Conservation (phyloP, 2,113 vertebrate genomes). For the Mesoclemmys tuberculata region DNA sequence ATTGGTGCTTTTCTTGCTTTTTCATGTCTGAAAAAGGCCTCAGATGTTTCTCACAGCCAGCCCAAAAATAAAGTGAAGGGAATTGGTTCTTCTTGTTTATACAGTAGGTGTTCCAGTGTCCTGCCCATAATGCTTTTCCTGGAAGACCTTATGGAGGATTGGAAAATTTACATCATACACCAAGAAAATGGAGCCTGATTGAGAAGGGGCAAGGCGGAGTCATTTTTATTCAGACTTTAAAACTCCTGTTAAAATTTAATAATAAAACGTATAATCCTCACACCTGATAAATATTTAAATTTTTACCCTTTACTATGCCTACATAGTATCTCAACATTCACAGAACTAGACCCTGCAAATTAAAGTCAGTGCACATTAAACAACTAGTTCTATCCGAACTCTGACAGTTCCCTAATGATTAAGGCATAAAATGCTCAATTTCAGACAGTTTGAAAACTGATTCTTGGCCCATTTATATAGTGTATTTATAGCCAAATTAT, state of each 20-base stretch:
- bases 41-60: background rate
- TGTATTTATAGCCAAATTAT: too few species aligned
- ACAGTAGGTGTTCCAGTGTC: background rate
- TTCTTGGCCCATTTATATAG: too few species aligned
- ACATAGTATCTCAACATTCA: background rate
- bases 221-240: background rate
- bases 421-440: too few species aligned
- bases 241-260: too few species aligned
- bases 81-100: background rate
- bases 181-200: background rate
- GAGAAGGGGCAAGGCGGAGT: background rate
- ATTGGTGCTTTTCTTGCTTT: background rate
- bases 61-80: background rate
- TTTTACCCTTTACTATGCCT: background rate
- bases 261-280: background rate
- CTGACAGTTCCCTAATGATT: too few species aligned
- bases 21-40: background rate
- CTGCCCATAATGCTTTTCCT: background rate
- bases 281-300: background rate
- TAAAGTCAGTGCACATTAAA: background rate
- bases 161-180: background rate
- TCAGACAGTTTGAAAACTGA: too few species aligned
- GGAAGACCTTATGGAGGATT: background rate
- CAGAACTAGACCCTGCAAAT: background rate
- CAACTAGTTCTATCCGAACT: background rate